Evolutionary conservation across 2,888 invertebrate genomes (phyloP).

Genomic region (Phoronis australis): DNA sequence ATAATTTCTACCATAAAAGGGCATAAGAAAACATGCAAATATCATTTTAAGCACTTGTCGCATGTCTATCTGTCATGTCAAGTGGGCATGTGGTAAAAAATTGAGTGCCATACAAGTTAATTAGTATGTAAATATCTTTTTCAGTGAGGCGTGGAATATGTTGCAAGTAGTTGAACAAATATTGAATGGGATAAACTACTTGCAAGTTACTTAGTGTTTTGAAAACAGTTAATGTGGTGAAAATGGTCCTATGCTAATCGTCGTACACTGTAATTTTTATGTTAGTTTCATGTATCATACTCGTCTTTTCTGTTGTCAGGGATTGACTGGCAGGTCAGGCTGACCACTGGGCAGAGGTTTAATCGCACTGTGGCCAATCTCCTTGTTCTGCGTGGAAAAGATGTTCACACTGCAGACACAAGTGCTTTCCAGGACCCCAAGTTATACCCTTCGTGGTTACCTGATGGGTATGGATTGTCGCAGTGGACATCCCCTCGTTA

Average conservation of each 20-base stretch:
- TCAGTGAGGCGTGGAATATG: no score
- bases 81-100: no score
- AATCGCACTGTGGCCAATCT: slow-evolving; percentile 36
- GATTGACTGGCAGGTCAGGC: slow-evolving; percentile 44
- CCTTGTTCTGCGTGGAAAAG: slow-evolving; percentile 40
- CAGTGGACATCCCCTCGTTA: slow-evolving; percentile 34
- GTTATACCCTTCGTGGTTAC: slow-evolving; percentile 42
- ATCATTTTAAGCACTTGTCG: no score
- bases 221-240: no score
- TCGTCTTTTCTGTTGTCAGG: slow-evolving; percentile 25
- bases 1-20: no score
- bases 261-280: not conserved
- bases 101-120: no score
- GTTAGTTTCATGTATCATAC: not conserved
- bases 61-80: no score
- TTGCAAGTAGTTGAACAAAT: not conserved
- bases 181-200: no score
- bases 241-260: no score
- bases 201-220: not conserved
- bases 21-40: no score
- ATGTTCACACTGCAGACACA: slow-evolving; percentile 24
- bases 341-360: slow-evolving; percentile 16
- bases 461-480: slow-evolving; percentile 20
- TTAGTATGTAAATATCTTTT: no score
- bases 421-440: slow-evolving; percentile 29